Evolutionary conservation across 2,113 vertebrate genomes (phyloP).

Genomic region (Gopherus evgoodei): DNA sequence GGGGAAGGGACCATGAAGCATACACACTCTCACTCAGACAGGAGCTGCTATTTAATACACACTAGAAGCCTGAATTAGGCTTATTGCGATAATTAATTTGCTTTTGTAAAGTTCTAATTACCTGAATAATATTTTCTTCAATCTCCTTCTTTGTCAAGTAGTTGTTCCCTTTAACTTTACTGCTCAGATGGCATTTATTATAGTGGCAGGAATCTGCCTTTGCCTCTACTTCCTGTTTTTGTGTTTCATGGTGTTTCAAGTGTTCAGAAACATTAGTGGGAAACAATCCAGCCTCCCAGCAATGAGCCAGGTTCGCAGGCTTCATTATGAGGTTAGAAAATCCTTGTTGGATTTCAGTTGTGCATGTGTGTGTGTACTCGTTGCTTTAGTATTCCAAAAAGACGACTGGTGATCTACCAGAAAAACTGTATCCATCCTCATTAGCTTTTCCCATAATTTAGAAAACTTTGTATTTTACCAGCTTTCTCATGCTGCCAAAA

Average conservation of each 20-base stretch:
- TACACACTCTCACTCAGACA: fast-evolving
- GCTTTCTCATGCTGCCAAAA: not conserved
- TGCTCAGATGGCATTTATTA: constrained; percentile 96
- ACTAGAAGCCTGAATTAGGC: fast-evolving
- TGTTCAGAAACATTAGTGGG: constrained; percentile 96
- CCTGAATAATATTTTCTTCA: not conserved
- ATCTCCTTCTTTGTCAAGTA: not conserved
- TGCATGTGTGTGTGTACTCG: not conserved
- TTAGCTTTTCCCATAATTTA: not conserved
- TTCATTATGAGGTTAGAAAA: constrained; percentile 91
- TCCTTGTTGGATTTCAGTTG: not conserved
- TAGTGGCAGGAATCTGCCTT: constrained; percentile 95
- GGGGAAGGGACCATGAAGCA: not conserved
- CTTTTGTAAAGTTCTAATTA: not conserved
- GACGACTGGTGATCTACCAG: not conserved
- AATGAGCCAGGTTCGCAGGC: constrained; percentile 93
- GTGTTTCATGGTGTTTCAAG: constrained; percentile 98
- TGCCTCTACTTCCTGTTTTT: constrained; percentile 98
- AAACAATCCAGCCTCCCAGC: constrained; percentile 93
- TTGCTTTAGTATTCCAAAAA: not conserved
- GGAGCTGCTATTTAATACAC: not conserved
- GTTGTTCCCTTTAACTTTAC: constrained; percentile 53
- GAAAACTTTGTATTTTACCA: fast-evolving
- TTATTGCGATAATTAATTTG: not conserved
- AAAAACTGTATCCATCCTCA: not conserved